phyloP scores from a whole-genome alignment of 2,888 invertebrate genomes.

The Ennomos quercinarius region DNA sequence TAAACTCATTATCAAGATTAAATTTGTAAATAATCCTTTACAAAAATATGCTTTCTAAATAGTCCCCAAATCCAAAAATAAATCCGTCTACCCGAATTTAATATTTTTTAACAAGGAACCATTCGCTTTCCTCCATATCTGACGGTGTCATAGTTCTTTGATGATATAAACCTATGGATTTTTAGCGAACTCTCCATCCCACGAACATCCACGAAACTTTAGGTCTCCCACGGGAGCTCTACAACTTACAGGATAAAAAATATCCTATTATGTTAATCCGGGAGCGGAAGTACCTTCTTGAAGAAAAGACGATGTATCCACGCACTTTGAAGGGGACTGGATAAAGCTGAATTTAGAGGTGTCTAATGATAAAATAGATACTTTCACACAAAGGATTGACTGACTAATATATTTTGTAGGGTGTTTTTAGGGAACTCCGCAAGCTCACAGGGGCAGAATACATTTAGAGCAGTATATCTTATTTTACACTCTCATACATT shows the following conservation, averaged over 20 bases:
- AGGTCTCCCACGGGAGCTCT: constrained; percentile 59
- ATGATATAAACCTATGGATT: constrained; percentile 51
- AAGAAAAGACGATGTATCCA: constrained; percentile 55
- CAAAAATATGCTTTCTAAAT: too few species aligned
- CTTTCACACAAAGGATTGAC: constrained; percentile 24
- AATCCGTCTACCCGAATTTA: too few species aligned
- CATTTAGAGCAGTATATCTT: too few species aligned
- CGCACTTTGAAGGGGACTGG: constrained; percentile 52
- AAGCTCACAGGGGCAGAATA: too few species aligned
- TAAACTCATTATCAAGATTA: too few species aligned
- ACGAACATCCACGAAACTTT: constrained; percentile 54
- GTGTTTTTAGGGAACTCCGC: neutral
- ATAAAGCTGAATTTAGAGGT: constrained; percentile 49
- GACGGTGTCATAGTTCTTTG: constrained; percentile 33
- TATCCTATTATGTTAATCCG: constrained; percentile 65
- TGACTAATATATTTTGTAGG: constrained; percentile 12
- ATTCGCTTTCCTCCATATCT: constrained; percentile 10
- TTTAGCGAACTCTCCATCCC: constrained; percentile 49
- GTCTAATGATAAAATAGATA: constrained; percentile 46
- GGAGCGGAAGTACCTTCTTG: constrained; percentile 52
- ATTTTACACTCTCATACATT: too few species aligned
- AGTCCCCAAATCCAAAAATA: too few species aligned
- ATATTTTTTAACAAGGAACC: neutral
- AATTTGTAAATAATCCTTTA: too few species aligned
- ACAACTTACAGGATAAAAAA: constrained; percentile 63